phyloP scores from a whole-genome alignment of 2,888 invertebrate genomes.

The Coleophora flavipennella region DNA sequence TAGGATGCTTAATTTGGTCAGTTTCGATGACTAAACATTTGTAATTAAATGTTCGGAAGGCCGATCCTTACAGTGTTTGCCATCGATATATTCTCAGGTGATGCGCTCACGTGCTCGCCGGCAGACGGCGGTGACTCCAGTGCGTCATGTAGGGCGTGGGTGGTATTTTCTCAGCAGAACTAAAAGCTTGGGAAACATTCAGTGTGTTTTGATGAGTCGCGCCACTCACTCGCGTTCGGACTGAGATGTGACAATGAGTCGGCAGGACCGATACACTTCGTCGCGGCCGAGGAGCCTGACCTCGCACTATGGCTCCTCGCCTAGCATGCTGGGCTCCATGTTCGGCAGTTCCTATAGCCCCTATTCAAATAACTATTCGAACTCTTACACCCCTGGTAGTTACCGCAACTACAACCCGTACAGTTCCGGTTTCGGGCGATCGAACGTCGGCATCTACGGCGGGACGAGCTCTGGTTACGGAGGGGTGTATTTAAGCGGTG shows the following conservation, averaged over 20 bases:
- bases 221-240: conserved; percentile 38
- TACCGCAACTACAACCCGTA: conserved; percentile 64
- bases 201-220: conserved; percentile 54
- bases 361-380: conserved; percentile 42
- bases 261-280: conserved; percentile 50
- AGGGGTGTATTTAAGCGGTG: conserved; percentile 76
- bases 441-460: conserved; percentile 69
- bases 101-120: conserved; percentile 36
- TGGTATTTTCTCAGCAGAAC: conserved; percentile 50
- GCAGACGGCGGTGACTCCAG: conserved; percentile 15
- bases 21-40: too few relatives aligned
- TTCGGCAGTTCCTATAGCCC: conserved; percentile 51
- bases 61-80: neutral
- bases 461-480: conserved; percentile 79
- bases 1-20: too few relatives aligned
- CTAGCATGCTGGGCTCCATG: conserved; percentile 57
- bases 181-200: conserved; percentile 41
- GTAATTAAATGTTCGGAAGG: too few relatives aligned
- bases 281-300: conserved; percentile 58
- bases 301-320: conserved; percentile 57
- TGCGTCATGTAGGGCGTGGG: conserved; percentile 52
- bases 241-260: conserved; percentile 60
- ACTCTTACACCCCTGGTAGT: conserved; percentile 42
- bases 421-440: conserved; percentile 50
- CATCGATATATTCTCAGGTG: conserved; percentile 54